phyloP scores from a whole-genome alignment of 2,888 invertebrate genomes.

The Sialis lutaria region DNA sequence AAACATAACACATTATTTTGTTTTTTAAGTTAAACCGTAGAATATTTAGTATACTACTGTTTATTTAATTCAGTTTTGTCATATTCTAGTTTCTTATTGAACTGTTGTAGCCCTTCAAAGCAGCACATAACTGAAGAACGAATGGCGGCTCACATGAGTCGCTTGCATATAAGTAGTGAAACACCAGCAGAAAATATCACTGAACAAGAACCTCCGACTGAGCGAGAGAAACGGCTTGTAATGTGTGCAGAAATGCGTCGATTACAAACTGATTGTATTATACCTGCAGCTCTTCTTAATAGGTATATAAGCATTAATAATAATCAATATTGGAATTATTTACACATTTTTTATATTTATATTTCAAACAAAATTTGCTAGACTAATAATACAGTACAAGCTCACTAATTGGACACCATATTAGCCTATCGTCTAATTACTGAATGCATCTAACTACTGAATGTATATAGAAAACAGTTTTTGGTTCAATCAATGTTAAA shows the following conservation, averaged over 20 bases:
- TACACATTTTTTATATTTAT: background rate
- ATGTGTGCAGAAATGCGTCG: slow-evolving; percentile 56
- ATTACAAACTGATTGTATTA: slow-evolving; percentile 41
- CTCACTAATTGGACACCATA: too few species aligned
- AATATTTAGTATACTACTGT: too few species aligned
- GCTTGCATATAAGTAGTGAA: slow-evolving; percentile 46
- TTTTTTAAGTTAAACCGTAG: too few species aligned
- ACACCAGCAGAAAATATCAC: slow-evolving; percentile 14
- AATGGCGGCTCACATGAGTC: slow-evolving; percentile 64
- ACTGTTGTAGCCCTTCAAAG: slow-evolving; percentile 28
- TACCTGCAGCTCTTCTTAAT: slow-evolving; percentile 45
- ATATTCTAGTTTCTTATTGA: background rate
- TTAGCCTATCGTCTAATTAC: too few species aligned
- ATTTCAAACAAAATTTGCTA: too few species aligned
- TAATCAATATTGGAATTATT: background rate
- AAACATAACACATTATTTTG: too few species aligned
- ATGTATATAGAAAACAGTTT: too few species aligned
- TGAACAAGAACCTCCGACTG: slow-evolving; percentile 8
- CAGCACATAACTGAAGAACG: slow-evolving; percentile 70
- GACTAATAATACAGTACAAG: too few species aligned
- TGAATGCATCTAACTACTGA: too few species aligned
- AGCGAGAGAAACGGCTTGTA: slow-evolving; percentile 25
- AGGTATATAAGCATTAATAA: slow-evolving; percentile 4
- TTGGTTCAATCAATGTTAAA: too few species aligned
- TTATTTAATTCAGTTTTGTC: too few species aligned